Conservation (phyloP, 2,888 invertebrate genomes). For the Eledona agricola region DNA sequence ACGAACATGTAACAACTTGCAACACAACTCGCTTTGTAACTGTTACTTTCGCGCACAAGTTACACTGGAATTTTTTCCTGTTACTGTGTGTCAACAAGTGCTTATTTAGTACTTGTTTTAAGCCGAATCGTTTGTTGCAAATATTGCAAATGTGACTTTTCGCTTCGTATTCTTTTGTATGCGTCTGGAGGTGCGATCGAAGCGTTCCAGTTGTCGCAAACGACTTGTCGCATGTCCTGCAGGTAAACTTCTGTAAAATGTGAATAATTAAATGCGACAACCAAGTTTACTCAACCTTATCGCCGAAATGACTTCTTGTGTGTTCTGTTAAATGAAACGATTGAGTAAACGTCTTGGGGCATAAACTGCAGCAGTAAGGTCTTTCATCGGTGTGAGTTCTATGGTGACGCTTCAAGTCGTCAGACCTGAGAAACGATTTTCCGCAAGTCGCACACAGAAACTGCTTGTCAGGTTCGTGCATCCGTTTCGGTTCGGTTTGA, state of each 20-base stretch:
- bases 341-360: conserved; percentile 41
- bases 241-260: conserved; percentile 10
- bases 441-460: conserved; percentile 51
- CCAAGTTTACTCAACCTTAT: conserved; percentile 36
- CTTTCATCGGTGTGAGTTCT: conserved; percentile 51
- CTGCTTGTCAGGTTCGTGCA: conserved; percentile 50
- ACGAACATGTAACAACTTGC: too few species aligned
- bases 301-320: conserved; percentile 39
- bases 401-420: conserved; percentile 51
- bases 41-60: conserved; percentile 42
- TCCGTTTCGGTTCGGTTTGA: too few species aligned
- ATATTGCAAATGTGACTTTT: conserved; percentile 28
- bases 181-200: conserved; percentile 44
- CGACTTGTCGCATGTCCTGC: conserved; percentile 42
- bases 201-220: conserved; percentile 45
- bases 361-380: conserved; percentile 48
- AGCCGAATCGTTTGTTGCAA: conserved; percentile 32
- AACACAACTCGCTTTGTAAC: neutral
- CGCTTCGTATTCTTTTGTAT: conserved; percentile 40
- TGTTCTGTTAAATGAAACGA: conserved; percentile 46
- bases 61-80: conserved; percentile 45
- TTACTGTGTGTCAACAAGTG: conserved; percentile 47
- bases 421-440: conserved; percentile 51
- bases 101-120: conserved; percentile 43
- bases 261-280: neutral